Conservation (phyloP, 2,888 invertebrate species). For the Pocota personata region DNA sequence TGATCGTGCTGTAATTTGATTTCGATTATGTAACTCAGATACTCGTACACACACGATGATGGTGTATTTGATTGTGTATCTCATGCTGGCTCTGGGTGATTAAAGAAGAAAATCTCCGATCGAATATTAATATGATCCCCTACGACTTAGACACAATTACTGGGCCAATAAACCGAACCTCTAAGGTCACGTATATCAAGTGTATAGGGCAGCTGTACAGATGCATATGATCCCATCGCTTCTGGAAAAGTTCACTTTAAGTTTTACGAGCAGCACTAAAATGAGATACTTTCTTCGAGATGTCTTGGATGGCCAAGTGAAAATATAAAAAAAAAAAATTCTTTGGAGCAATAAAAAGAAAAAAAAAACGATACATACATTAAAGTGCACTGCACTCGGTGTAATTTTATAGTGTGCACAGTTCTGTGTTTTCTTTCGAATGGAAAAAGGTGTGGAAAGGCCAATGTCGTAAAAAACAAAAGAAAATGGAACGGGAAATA, state of each 20-base stretch:
- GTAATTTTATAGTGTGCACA: slow-evolving; percentile 34
- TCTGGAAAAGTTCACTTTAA: slow-evolving; percentile 18
- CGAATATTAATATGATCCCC: slow-evolving; percentile 32
- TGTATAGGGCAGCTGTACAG: not conserved
- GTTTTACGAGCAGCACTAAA: slow-evolving; percentile 36
- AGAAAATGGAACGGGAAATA: slow-evolving; percentile 28
- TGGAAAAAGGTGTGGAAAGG: slow-evolving; percentile 18
- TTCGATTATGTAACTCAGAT: slow-evolving; percentile 52
- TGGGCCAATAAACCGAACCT: slow-evolving; percentile 24
- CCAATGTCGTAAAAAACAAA: slow-evolving; percentile 23
- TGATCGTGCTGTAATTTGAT: slow-evolving; percentile 49
- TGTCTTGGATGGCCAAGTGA: not conserved
- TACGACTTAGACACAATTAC: slow-evolving; percentile 26
- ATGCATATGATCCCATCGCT: slow-evolving; percentile 9
- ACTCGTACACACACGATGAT: not conserved
- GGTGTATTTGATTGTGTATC: not conserved
- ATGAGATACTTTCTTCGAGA: slow-evolving; percentile 13
- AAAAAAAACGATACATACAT: slow-evolving; percentile 24
- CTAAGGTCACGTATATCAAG: not conserved
- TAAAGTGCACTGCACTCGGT: slow-evolving; percentile 29
- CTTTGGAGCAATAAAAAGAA: slow-evolving; percentile 26
- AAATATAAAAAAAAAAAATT: not conserved
- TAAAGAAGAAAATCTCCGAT: not conserved
- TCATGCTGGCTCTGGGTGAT: not conserved
- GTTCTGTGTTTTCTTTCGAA: slow-evolving; percentile 8